phyloP scores from a whole-genome alignment of 1,140 invertebrate genomes.

The Philaenus spumarius region DNA sequence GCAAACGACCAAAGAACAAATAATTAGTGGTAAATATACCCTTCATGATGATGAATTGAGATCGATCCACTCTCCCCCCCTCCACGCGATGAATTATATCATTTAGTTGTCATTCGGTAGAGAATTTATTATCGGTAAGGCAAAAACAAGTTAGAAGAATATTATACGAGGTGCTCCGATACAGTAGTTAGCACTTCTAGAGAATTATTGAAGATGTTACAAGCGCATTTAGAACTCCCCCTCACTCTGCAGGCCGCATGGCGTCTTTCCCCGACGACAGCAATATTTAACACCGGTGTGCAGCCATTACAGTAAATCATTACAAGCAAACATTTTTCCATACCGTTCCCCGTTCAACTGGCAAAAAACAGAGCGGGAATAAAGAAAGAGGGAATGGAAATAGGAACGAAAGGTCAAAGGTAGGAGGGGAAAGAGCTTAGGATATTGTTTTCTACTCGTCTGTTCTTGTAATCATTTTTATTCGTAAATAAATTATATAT shows the following conservation, averaged over 20 bases:
- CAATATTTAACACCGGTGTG: constrained; percentile 26
- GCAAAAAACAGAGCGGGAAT: constrained; percentile 2
- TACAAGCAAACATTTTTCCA: constrained; percentile 22
- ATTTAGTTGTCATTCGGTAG: no score
- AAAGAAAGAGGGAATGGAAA: background rate
- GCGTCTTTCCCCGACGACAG: background rate
- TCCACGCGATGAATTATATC: no score
- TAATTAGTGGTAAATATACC: background rate
- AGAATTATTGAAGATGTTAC: background rate
- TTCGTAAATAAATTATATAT: no score
- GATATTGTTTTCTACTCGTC: background rate
- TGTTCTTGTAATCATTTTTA: no score
- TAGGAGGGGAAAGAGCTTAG: background rate
- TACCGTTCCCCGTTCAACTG: constrained; percentile 13
- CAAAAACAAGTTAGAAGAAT: no score
- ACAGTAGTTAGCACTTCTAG: background rate
- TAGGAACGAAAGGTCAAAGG: constrained; percentile 2
- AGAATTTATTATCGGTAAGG: no score
- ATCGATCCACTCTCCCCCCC: no score
- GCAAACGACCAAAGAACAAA: no score
- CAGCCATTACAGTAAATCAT: constrained; percentile 26
- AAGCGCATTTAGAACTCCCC: no score
- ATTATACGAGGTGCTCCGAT: background rate
- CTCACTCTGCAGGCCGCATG: no score
- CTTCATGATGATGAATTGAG: background rate